These are phyloP conservation scores for Leucophora obtusa DNA, from an alignment of 2,888 invertebrate genomes.

Conservation along the genomic window DNA sequence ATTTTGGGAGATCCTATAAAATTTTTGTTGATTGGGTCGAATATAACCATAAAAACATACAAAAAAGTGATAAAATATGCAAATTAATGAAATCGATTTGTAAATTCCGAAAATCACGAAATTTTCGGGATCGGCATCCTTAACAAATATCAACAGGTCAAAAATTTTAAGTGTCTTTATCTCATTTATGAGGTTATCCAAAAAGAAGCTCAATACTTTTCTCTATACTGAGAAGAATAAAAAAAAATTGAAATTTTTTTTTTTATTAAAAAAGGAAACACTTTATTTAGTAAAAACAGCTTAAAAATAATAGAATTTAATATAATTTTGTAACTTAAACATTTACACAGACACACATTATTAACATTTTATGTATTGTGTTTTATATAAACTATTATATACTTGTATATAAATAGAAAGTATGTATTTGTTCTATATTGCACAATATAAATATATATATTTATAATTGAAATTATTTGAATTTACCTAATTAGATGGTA, in stretches of 20 bases:
- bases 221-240: not conserved
- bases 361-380: not conserved
- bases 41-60: too few relatives aligned
- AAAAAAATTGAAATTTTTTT: constrained; percentile 7
- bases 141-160: too few relatives aligned
- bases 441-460: constrained; percentile 5
- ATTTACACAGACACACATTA: not conserved
- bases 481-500: constrained; percentile 4
- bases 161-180: too few relatives aligned
- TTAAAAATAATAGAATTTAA: not conserved
- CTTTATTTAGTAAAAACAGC: constrained; percentile 17
- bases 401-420: not conserved
- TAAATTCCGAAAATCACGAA: too few relatives aligned
- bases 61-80: too few relatives aligned
- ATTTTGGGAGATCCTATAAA: too few relatives aligned
- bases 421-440: constrained; percentile 2
- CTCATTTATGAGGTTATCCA: too few relatives aligned
- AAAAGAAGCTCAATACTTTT: too few relatives aligned
- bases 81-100: too few relatives aligned
- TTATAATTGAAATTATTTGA: constrained; percentile 2
- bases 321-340: constrained; percentile 1
- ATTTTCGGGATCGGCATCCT: too few relatives aligned
- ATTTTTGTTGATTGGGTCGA: too few relatives aligned
- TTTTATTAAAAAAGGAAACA: constrained; percentile 5
- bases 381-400: not conserved